Percentiles rank a stretch among this genome's conserved stretches.
Evolutionary conservation across 2,797 vertebrate species (phyloP).

Genomic region (Tenualosa thibaudeaui): DNA sequence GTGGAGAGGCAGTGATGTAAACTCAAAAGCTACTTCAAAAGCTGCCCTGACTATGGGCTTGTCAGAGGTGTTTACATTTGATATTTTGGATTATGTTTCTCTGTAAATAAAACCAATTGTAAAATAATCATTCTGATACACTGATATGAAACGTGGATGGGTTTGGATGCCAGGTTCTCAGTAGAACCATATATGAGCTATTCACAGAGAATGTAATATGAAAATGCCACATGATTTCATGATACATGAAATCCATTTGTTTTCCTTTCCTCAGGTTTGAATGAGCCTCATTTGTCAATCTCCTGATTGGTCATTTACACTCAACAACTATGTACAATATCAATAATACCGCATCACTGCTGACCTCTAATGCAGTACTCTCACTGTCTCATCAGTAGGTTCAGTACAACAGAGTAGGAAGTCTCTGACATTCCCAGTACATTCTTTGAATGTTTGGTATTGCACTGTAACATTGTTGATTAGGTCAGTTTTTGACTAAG

Average conservation of each 20-base stretch:
- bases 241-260: background rate
- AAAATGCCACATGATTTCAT: background rate
- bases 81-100: background rate
- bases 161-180: background rate
- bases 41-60: background rate
- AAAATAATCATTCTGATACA: background rate
- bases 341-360: background rate
- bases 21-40: background rate
- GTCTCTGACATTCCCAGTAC: background rate
- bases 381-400: too few relatives aligned
- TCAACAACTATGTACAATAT: background rate
- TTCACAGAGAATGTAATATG: background rate
- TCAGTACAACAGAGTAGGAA: too few relatives aligned
- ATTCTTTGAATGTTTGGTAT: background rate
- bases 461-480: too few relatives aligned
- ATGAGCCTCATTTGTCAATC: background rate
- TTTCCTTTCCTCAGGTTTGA: too few relatives aligned
- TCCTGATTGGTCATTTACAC: background rate
- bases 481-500: background rate
- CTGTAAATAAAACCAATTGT: background rate
- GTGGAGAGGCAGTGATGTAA: background rate
- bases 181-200: background rate
- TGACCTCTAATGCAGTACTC: background rate
- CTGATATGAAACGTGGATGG: conserved; percentile 10
- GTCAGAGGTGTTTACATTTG: background rate